Conservation (phyloP, 2,888 invertebrate species). For the Sympetrum striolatum region DNA sequence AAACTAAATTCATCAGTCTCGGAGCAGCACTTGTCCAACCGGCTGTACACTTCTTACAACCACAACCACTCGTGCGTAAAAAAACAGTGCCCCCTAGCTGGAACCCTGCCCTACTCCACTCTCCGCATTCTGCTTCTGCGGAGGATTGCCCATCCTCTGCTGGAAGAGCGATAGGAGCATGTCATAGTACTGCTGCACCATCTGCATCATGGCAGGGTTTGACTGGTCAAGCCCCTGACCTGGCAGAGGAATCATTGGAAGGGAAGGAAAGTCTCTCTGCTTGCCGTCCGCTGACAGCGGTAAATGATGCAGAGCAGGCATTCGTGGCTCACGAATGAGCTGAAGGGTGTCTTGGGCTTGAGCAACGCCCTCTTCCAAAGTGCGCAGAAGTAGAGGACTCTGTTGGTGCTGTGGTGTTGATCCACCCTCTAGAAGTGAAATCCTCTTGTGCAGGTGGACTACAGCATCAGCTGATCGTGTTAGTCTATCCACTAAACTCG, state of each 20-base stretch:
- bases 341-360: conserved; percentile 59
- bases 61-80: neutral
- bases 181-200: conserved; percentile 71
- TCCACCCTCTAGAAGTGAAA: conserved; percentile 62
- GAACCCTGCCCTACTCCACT: neutral
- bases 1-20: conserved; percentile 35
- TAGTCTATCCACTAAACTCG: conserved; percentile 68
- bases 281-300: conserved; percentile 46
- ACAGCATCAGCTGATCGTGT: conserved; percentile 74
- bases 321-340: conserved; percentile 51
- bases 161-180: conserved; percentile 68
- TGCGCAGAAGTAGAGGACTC: conserved; percentile 49
- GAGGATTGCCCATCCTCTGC: conserved; percentile 61
- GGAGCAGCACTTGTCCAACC: neutral
- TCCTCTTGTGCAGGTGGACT: conserved; percentile 72
- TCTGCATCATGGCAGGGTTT: conserved; percentile 60
- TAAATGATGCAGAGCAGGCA: conserved; percentile 47
- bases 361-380: conserved; percentile 57
- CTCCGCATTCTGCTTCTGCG: conserved; percentile 41
- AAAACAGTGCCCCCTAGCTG: neutral
- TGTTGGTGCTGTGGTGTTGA: conserved; percentile 46
- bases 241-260: conserved; percentile 58
- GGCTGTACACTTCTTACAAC: neutral
- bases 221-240: conserved; percentile 62
- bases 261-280: conserved; percentile 55